A percentile compares a stretch with the other conserved stretches of the same genome.
Evolutionary conservation across 1,140 invertebrate species (phyloP).

Genomic region (Eurosta solidaginis): DNA sequence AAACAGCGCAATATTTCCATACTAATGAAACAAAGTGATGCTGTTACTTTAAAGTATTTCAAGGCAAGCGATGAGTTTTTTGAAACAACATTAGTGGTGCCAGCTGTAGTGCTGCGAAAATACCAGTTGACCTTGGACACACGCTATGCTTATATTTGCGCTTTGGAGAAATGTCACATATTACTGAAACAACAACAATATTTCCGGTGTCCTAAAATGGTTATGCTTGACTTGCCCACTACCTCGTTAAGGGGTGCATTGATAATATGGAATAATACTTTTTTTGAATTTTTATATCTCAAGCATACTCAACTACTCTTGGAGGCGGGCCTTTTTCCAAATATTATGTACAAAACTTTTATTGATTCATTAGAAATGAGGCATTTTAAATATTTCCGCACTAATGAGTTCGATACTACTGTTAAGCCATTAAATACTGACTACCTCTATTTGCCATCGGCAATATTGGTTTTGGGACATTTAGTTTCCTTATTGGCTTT

Average conservation of each 20-base stretch:
- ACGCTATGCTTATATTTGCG: neutral
- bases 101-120: no score
- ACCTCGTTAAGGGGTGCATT: no score
- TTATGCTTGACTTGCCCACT: neutral
- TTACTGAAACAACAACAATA: neutral
- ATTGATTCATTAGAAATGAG: neutral
- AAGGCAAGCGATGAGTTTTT: neutral
- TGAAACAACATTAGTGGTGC: neutral
- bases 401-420: neutral
- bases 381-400: neutral
- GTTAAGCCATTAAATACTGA: neutral
- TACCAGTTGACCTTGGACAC: neutral
- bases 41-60: neutral
- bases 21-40: neutral
- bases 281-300: no score
- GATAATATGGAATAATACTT: no score
- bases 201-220: neutral
- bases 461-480: neutral
- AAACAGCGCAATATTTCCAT: neutral
- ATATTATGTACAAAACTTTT: no score
- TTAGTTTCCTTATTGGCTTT: neutral
- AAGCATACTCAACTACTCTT: no score
- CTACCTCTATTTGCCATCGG: neutral
- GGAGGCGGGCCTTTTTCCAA: no score
- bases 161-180: neutral